Percentiles rank a stretch among this genome's conserved stretches.
Conservation (phyloP, 2,797 vertebrate genomes). For the Pagetopsis macropterus region DNA sequence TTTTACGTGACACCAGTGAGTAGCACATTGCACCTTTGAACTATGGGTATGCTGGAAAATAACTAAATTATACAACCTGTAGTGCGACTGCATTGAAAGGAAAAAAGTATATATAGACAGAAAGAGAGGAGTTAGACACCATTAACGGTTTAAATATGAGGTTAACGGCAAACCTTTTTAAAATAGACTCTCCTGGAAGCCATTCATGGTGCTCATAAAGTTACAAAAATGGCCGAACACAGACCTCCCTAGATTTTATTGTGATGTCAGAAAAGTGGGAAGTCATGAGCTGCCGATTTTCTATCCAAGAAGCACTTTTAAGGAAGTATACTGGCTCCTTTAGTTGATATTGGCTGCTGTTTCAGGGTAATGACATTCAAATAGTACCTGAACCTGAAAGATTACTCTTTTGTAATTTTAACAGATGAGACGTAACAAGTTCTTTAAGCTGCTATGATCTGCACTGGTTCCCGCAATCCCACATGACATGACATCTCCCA, state of each 20-base stretch:
- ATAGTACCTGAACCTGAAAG: background rate
- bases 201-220: background rate
- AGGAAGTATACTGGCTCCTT: background rate
- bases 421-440: background rate
- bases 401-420: slow-evolving; percentile 1
- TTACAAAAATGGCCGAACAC: background rate
- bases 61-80: background rate
- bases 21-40: background rate
- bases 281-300: too few species aligned
- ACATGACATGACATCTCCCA: background rate
- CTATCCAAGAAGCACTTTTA: background rate
- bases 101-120: background rate
- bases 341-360: background rate
- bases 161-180: too few species aligned
- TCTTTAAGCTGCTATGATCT: background rate
- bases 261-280: too few species aligned
- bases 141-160: background rate
- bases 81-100: background rate
- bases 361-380: too few species aligned
- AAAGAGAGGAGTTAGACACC: background rate
- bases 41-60: background rate
- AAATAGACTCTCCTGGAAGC: background rate
- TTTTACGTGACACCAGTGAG: slow-evolving; percentile 5
- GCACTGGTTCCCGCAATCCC: background rate
- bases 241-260: background rate